These are phyloP conservation scores for Hydrocynus forskahlii DNA, from an alignment of 2,797 vertebrate species.

Conservation along the genomic window DNA sequence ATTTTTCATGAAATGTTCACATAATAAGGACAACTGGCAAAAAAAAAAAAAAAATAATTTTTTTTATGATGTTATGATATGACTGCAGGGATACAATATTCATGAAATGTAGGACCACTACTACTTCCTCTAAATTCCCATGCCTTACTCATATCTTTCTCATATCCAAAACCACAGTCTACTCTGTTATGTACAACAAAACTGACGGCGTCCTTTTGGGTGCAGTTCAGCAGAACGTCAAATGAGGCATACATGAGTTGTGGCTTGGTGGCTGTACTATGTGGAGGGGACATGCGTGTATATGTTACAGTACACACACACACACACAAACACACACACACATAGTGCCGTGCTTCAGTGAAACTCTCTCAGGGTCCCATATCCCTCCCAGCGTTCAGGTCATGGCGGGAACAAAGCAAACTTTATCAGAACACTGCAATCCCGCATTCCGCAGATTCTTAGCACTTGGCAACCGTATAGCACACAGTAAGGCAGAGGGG, in stretches of 20 bases:
- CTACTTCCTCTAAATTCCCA: background rate
- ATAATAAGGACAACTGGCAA: background rate
- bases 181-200: background rate
- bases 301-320: constrained; percentile 11
- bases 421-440: constrained; percentile 92
- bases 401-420: constrained; percentile 95
- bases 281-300: constrained; percentile 11
- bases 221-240: background rate
- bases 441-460: constrained; percentile 95
- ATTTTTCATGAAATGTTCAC: background rate
- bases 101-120: background rate
- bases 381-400: constrained; percentile 85
- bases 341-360: constrained; percentile 57
- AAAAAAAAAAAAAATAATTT: background rate
- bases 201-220: background rate
- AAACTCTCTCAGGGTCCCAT: constrained; percentile 80
- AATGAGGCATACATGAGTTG: background rate
- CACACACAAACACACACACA: background rate
- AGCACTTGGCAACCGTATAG: constrained; percentile 86
- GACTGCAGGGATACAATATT: background rate
- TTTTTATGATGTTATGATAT: background rate
- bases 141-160: background rate
- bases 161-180: background rate
- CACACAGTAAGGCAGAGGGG: constrained; percentile 68
- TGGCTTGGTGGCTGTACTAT: constrained; percentile 17